Percentiles rank a stretch among this genome's conserved stretches.
Conservation (phyloP, 2,797 vertebrate species). For the Phrynocephalus guinanensis region DNA sequence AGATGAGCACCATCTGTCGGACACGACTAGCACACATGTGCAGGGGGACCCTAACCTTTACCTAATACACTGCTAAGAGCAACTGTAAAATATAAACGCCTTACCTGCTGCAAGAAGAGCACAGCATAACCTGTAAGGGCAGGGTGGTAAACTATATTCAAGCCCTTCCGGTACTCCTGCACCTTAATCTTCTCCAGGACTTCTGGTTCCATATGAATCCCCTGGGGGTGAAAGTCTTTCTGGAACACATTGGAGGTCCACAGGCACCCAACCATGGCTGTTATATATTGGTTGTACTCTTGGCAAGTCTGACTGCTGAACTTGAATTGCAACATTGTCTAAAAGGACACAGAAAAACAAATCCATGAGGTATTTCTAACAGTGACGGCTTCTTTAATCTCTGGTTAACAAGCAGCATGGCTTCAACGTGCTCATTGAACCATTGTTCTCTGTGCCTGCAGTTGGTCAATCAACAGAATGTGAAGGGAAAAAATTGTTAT, state of each 20-base stretch:
- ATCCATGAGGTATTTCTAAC: constrained; percentile 19
- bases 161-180: constrained; percentile 75
- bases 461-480: not conserved
- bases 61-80: not conserved
- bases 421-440: not conserved
- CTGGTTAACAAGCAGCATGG: not conserved
- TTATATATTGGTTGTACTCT: constrained; percentile 89
- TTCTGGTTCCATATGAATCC: constrained; percentile 75
- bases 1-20: too few species aligned
- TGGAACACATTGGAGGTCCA: constrained; percentile 88
- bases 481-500: not conserved
- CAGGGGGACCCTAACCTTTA: too few species aligned
- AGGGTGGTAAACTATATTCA: constrained; percentile 89
- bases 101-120: constrained; percentile 87
- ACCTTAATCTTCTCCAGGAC: constrained; percentile 80
- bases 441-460: not conserved
- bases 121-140: constrained; percentile 85
- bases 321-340: constrained; percentile 80
- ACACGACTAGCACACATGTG: too few species aligned
- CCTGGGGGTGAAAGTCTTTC: constrained; percentile 73
- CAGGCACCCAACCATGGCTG: constrained; percentile 88
- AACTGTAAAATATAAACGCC: constrained; percentile 17
- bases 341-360: constrained; percentile 42
- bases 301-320: constrained; percentile 85
- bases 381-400: not conserved